Evolutionary conservation across 2,797 vertebrate genomes (phyloP).

Genomic region (Octomys mimax): DNA sequence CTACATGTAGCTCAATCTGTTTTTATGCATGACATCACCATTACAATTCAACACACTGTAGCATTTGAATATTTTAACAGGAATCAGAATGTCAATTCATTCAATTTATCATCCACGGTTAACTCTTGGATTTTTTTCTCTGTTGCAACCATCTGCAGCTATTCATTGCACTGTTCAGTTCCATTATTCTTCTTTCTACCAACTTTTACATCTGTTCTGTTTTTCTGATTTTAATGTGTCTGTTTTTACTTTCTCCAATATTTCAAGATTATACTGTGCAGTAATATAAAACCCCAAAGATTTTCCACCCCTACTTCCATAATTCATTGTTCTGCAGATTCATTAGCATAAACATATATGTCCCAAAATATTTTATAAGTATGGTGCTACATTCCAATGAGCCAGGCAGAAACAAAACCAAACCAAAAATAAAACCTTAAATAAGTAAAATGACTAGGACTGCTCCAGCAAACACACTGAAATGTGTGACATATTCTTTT

Average conservation of each 20-base stretch:
- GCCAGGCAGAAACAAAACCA: not conserved
- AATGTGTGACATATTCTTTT: not conserved
- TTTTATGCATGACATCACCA: slow-evolving; percentile 70
- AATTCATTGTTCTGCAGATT: not conserved
- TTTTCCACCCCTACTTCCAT: not conserved
- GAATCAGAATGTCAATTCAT: slow-evolving; percentile 40
- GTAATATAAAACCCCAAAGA: not conserved
- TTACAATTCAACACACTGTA: slow-evolving; percentile 65
- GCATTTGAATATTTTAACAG: slow-evolving; percentile 76
- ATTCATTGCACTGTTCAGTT: not conserved
- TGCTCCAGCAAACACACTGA: not conserved
- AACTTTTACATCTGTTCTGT: slow-evolving; percentile 8
- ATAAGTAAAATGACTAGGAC: not conserved
- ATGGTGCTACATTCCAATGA: not conserved
- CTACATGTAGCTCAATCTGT: slow-evolving; percentile 52
- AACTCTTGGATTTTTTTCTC: slow-evolving; percentile 53
- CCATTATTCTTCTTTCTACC: not conserved
- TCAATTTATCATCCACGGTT: slow-evolving; percentile 60
- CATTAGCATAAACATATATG: slow-evolving; percentile 15
- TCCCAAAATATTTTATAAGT: not conserved
- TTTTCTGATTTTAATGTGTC: slow-evolving; percentile 24
- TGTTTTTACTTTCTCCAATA: not conserved
- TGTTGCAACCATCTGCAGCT: slow-evolving; percentile 14
- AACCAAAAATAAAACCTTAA: not conserved
- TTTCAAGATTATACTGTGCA: not conserved